phyloP scores from a whole-genome alignment of 1,140 invertebrate species.

The Pissodes strobi region DNA sequence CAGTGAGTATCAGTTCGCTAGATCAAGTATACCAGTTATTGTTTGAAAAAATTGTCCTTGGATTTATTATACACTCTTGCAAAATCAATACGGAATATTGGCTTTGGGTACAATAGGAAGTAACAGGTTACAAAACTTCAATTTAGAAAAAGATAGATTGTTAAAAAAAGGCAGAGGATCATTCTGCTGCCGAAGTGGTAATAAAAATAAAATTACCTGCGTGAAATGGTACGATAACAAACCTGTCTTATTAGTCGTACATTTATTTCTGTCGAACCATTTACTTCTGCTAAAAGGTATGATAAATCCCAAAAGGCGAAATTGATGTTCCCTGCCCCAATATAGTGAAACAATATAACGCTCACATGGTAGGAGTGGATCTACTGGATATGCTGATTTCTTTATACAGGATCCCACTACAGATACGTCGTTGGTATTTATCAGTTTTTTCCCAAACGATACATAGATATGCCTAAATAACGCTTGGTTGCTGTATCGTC shows the following conservation, averaged over 20 bases:
- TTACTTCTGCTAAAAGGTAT: too few species aligned
- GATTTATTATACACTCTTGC: conserved; percentile 32
- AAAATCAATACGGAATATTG: conserved; percentile 41
- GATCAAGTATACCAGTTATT: too few species aligned
- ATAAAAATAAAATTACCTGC: conserved; percentile 39
- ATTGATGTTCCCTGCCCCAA: too few species aligned
- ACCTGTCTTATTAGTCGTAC: too few species aligned
- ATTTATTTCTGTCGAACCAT: conserved; percentile 52
- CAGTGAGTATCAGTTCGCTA: too few species aligned
- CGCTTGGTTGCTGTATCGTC: conserved; percentile 39
- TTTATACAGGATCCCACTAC: too few species aligned
- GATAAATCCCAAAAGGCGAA: too few species aligned
- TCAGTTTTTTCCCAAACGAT: too few species aligned
- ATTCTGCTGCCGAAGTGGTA: conserved; percentile 35
- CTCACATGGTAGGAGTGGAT: conserved; percentile 51
- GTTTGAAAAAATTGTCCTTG: too few species aligned
- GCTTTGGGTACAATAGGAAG: conserved; percentile 39
- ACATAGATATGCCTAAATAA: too few species aligned
- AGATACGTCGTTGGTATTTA: too few species aligned
- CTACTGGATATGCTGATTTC: conserved; percentile 47
- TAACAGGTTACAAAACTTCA: conserved; percentile 43
- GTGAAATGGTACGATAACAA: conserved; percentile 59
- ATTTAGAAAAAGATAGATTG: conserved; percentile 46
- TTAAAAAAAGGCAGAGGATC: conserved; percentile 54
- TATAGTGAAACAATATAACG: conserved; percentile 57